Base-by-base conservation (phyloP, 2,113 vertebrate species). In the Etheostoma spectabile region DNA sequence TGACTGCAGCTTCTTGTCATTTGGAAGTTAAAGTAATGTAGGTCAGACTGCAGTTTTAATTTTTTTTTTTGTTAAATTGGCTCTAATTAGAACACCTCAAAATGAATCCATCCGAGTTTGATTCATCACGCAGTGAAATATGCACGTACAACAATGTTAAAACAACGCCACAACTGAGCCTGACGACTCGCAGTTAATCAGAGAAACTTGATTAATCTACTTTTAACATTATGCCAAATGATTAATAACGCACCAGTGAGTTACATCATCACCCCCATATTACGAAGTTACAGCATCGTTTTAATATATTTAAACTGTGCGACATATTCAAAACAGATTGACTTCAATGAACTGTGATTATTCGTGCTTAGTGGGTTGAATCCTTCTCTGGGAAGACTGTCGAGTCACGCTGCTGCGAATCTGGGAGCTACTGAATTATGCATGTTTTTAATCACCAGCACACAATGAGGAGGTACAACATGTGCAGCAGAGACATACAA, bases 291-390 rank as follows among this genome's bases (percentile, higher is more conserved):
- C 74, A 52, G 55, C 70, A 55, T 61, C 10, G 0, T 51, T 56
- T 52, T 61, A 61, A 48, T 61, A 19, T 68, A 59, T 86, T 77
- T 68, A 80, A 90, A 89, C 77, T 53, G 61, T 70, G 84, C 38
- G 74, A 80, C 88, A 87, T 52, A 62, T 67, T 83, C 62, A 63
- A 57, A 87, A 79, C 88, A 67, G 74, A 82, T 1, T 27, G 79
- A 74, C 83, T 83, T 82, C 65, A 80, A 63, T 85, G 82, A 88
- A 77, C 74, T 38, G 75, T 61, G 67, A 78, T 90, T 79, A 87
- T 84, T 86, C 73, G 61, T 63, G 75, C 62, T 77, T 19, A 61
- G 42, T 55, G 53, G 51, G 19, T 65, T 53, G 62, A 67, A 15
- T 67, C 55, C 69, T 33, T 68, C 52, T 1, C 59, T 62, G 63